Evolutionary conservation across 1,140 invertebrate species (phyloP).

Genomic region (Nasonia giraulti): DNA sequence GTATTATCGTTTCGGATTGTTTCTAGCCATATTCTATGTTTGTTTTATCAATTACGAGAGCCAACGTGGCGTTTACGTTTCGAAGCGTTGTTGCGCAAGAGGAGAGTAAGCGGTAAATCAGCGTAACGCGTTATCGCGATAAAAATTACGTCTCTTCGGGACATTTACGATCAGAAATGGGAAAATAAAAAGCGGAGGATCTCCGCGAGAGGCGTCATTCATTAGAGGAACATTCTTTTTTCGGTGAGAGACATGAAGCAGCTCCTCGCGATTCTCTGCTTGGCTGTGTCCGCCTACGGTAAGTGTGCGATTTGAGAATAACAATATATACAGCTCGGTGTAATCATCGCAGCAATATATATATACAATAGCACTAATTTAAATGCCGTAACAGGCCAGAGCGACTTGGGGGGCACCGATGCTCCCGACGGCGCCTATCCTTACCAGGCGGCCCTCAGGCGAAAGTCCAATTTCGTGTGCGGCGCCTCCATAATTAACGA

Average conservation of each 20-base stretch:
- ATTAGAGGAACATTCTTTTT: neutral
- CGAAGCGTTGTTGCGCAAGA: neutral
- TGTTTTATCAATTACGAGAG: neutral
- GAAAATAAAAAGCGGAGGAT: neutral
- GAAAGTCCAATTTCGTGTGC: neutral
- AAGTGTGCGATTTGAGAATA: neutral
- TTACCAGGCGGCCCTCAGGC: neutral
- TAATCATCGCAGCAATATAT: neutral
- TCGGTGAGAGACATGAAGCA: neutral
- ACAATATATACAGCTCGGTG: neutral
- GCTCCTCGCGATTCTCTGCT: neutral
- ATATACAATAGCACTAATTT: neutral
- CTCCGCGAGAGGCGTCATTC: neutral
- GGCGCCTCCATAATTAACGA: slow-evolving; percentile 23
- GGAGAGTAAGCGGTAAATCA: neutral
- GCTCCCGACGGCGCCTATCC: slow-evolving; percentile 24
- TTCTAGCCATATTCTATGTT: neutral
- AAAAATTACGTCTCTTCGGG: neutral
- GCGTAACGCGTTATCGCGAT: neutral
- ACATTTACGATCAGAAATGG: neutral
- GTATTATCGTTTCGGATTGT: neutral
- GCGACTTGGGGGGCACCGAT: neutral
- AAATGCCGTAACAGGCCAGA: neutral
- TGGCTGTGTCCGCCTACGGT: neutral
- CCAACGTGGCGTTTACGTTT: neutral